A percentile compares a stretch with the other conserved stretches of the same genome.
These are phyloP conservation scores for Terrapene triunguis DNA, from an alignment of 2,113 vertebrate genomes.

Conservation along the genomic window DNA sequence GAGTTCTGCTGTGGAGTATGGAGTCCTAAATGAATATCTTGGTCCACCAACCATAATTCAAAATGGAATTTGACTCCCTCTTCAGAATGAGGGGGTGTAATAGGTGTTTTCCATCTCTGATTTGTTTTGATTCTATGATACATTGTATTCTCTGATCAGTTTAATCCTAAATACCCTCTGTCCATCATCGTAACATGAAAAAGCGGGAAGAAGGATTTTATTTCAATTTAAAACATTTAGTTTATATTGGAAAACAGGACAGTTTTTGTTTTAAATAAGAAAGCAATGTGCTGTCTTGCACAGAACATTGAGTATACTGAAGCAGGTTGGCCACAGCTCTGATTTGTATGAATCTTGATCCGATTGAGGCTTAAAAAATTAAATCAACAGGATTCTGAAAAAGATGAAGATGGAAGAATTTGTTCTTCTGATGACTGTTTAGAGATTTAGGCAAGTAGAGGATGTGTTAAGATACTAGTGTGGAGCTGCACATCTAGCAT, in stretches of 20 bases:
- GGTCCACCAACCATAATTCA: background rate
- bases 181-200: background rate
- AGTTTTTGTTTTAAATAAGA: background rate
- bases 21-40: background rate
- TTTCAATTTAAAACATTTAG: background rate
- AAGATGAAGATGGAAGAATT: background rate
- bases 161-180: background rate
- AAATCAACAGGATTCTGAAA: background rate
- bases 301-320: background rate
- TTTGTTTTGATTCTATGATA: background rate
- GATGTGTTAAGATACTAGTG: conserved; percentile 33
- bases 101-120: fast-evolving
- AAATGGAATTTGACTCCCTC: background rate
- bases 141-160: background rate
- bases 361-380: background rate
- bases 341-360: conserved; percentile 1
- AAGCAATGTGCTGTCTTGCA: background rate
- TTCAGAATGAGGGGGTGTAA: fast-evolving
- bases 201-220: background rate
- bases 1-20: background rate
- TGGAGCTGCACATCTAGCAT: background rate
- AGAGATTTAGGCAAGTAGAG: conserved; percentile 18
- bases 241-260: background rate
- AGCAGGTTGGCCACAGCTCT: background rate
- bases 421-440: conserved; percentile 18